phyloP scores from a whole-genome alignment of 2,888 invertebrate genomes.

The Ecliptopera silaceata region DNA sequence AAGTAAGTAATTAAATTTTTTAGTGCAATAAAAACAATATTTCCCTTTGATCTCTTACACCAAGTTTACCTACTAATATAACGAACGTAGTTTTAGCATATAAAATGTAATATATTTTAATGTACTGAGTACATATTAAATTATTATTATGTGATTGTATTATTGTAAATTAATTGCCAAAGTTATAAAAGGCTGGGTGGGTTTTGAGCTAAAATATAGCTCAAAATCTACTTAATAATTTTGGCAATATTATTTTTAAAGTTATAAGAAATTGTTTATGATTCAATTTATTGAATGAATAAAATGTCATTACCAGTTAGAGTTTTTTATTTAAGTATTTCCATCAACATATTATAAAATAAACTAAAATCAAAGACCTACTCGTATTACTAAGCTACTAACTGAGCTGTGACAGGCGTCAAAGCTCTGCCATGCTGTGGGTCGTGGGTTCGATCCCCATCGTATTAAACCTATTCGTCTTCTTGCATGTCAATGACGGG shows the following conservation, averaged over 20 bases:
- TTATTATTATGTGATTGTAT: constrained; percentile 25
- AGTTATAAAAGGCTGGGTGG: constrained; percentile 72
- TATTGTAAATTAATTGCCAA: constrained; percentile 44
- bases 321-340: constrained; percentile 26
- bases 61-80: constrained; percentile 2
- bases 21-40: too few species aligned
- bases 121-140: constrained; percentile 29
- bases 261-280: constrained; percentile 29
- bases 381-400: too few species aligned
- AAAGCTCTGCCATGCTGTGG: too few species aligned
- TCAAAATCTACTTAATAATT: constrained; percentile 58
- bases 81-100: constrained; percentile 12
- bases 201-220: constrained; percentile 39
- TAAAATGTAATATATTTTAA: constrained; percentile 2
- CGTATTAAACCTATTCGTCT: too few species aligned
- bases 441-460: too few species aligned
- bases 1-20: too few species aligned
- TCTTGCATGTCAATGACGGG: too few species aligned
- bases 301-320: constrained; percentile 31
- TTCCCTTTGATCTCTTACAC: background rate
- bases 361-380: too few species aligned
- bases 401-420: too few species aligned
- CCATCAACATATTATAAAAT: background rate
- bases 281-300: constrained; percentile 45
- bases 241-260: constrained; percentile 48